Conservation (phyloP, 2,888 invertebrate genomes). For the Hecatera dysodea region DNA sequence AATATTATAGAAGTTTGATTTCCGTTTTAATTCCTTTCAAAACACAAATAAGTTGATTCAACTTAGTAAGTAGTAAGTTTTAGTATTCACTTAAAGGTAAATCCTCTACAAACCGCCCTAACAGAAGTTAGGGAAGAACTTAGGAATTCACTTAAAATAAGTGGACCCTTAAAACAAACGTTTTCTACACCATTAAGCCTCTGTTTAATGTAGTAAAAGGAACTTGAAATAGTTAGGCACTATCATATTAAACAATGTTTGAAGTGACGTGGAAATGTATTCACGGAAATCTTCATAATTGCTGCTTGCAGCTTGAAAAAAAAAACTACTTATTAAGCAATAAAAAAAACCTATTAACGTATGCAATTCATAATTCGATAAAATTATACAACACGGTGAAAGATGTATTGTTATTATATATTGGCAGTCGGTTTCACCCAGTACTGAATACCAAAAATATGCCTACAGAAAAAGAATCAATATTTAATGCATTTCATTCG, state of each 20-base stretch:
- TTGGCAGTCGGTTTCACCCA: background rate
- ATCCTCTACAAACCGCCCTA: conserved; percentile 30
- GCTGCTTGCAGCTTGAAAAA: too few relatives aligned
- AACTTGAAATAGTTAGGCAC: conserved; percentile 47
- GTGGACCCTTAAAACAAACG: conserved; percentile 54
- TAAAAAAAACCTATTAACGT: background rate
- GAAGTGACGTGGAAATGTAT: background rate
- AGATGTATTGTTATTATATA: background rate
- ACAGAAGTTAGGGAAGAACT: conserved; percentile 46
- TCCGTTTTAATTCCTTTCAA: background rate
- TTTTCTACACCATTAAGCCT: conserved; percentile 57
- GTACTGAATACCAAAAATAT: too few relatives aligned
- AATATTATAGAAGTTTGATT: background rate
- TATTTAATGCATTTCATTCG: too few relatives aligned
- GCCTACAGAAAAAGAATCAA: too few relatives aligned
- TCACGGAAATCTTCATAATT: background rate
- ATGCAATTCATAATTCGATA: background rate
- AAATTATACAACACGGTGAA: background rate
- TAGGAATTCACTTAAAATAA: conserved; percentile 58
- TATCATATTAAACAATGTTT: conserved; percentile 43
- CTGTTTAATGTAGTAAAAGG: conserved; percentile 56
- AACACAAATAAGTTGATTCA: conserved; percentile 14
- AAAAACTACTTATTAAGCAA: too few relatives aligned
- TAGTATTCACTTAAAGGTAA: conserved; percentile 35
- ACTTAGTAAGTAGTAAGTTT: conserved; percentile 40